A percentile compares a stretch with the other conserved stretches of the same genome.
These are phyloP conservation scores for Sus cebifrons DNA, from an alignment of 2,797 vertebrate species.

Conservation along the genomic window DNA sequence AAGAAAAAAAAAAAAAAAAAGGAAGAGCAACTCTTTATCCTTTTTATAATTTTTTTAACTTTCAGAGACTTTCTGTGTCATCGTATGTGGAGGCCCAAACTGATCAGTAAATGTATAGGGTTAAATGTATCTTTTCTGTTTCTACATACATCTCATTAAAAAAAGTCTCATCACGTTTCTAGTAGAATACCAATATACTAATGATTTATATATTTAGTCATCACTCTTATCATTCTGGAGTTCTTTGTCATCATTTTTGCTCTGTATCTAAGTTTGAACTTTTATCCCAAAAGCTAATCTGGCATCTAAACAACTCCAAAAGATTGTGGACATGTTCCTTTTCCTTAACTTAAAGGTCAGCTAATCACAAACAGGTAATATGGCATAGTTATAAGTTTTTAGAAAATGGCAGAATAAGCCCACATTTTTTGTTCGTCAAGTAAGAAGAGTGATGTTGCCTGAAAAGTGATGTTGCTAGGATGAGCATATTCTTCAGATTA, in stretches of 20 bases:
- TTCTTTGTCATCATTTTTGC: not conserved
- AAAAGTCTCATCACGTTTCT: not conserved
- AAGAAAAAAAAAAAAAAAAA: too few species aligned
- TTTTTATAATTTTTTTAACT: slow-evolving; percentile 23
- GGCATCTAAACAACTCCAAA: not conserved
- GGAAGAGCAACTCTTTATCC: not conserved
- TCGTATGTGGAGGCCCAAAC: not conserved
- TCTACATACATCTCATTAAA: not conserved
- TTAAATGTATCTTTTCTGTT: not conserved
- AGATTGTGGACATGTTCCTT: not conserved
- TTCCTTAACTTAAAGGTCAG: slow-evolving; percentile 36
- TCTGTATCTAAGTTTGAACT: not conserved
- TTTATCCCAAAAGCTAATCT: slow-evolving; percentile 40
- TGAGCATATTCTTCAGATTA: slow-evolving; percentile 9
- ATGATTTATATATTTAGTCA: not conserved
- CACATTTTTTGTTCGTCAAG: not conserved
- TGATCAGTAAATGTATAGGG: not conserved
- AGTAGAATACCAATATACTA: not conserved
- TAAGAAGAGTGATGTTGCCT: not conserved
- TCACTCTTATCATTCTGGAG: not conserved
- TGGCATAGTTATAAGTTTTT: slow-evolving; percentile 4
- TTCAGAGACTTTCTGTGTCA: not conserved
- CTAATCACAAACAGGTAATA: slow-evolving; percentile 12
- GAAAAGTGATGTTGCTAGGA: not conserved
- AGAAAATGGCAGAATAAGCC: slow-evolving; percentile 10